phyloP scores from a whole-genome alignment of 2,888 invertebrate genomes.

The Pasiphila rectangulata region DNA sequence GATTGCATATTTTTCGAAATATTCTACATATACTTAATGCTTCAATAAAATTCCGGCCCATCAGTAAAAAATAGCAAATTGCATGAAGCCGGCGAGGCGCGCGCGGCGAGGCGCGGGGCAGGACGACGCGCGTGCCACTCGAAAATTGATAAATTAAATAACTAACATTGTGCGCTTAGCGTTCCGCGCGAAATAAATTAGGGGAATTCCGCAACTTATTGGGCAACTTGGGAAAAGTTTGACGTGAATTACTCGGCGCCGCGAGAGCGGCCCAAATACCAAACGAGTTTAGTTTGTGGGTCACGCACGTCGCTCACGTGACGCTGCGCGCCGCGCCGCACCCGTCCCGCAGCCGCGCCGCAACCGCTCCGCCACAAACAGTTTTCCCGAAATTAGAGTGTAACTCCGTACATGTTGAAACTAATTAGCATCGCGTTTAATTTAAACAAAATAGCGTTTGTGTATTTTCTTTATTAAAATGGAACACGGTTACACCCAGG shows the following conservation, averaged over 20 bases:
- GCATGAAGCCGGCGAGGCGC: neutral
- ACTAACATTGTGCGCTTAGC: conserved; percentile 36
- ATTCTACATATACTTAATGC: too few species aligned
- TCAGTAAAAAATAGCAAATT: too few species aligned
- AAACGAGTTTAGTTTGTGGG: conserved; percentile 27
- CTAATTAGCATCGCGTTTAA: conserved; percentile 9
- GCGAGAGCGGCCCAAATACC: conserved; percentile 17
- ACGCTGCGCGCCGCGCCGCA: neutral
- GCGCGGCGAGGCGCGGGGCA: neutral
- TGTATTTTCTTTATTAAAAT: neutral
- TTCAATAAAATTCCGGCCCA: too few species aligned
- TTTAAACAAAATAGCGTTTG: neutral
- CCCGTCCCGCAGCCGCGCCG: neutral
- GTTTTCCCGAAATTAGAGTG: neutral
- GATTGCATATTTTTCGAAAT: neutral
- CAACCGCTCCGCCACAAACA: neutral
- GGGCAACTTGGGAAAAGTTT: conserved; percentile 38
- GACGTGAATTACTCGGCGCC: conserved; percentile 36
- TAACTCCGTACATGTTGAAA: conserved; percentile 4
- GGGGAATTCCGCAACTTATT: conserved; percentile 34
- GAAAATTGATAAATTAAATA: conserved; percentile 42
- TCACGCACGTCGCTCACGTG: conserved; percentile 21
- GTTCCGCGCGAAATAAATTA: conserved; percentile 41
- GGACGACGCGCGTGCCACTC: conserved; percentile 15
- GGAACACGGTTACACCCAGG: neutral